Percentiles rank a stretch among this genome's conserved stretches.
Evolutionary conservation across 2,888 invertebrate genomes (phyloP).

Genomic region (Silvanus unidentatus): DNA sequence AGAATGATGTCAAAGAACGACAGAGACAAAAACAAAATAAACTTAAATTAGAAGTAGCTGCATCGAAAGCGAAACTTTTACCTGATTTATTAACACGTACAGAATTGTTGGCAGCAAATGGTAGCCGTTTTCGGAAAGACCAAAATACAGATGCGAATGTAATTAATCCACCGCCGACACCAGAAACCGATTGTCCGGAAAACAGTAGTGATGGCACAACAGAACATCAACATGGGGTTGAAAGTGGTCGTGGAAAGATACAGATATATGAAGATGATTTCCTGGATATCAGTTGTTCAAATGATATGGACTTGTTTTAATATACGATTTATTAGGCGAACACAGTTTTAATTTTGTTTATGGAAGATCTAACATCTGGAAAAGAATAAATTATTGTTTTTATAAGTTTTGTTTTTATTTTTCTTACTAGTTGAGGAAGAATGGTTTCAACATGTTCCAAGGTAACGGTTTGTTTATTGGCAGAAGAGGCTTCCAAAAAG

Average conservation of each 20-base stretch:
- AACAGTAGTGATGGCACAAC: conserved; percentile 55
- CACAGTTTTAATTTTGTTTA: conserved; percentile 26
- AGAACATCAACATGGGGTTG: conserved; percentile 14
- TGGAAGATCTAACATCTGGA: conserved; percentile 53
- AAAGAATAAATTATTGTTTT: conserved; percentile 23
- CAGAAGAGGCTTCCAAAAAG: conserved; percentile 48
- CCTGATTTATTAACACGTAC: conserved; percentile 60
- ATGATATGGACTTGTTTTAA: conserved; percentile 59
- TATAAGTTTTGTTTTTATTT: no score
- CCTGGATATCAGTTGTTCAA: conserved; percentile 65
- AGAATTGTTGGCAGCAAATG: conserved; percentile 44
- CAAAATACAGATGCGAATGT: conserved; percentile 51
- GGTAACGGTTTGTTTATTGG: conserved; percentile 48
- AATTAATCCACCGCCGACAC: conserved; percentile 76
- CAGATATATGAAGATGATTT: conserved; percentile 62
- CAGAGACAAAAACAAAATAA: conserved; percentile 61
- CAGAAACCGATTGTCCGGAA: conserved; percentile 64
- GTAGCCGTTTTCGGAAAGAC: conserved; percentile 39
- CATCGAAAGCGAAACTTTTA: conserved; percentile 46
- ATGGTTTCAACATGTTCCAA: conserved; percentile 54
- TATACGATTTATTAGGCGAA: conserved; percentile 9
- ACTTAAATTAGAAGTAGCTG: conserved; percentile 49
- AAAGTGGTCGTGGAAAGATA: conserved; percentile 21
- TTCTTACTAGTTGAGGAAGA: conserved; percentile 54
- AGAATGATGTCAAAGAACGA: conserved; percentile 52